Evolutionary conservation across 2,888 invertebrate species (phyloP).

Genomic region (Sepiola atlantica): DNA sequence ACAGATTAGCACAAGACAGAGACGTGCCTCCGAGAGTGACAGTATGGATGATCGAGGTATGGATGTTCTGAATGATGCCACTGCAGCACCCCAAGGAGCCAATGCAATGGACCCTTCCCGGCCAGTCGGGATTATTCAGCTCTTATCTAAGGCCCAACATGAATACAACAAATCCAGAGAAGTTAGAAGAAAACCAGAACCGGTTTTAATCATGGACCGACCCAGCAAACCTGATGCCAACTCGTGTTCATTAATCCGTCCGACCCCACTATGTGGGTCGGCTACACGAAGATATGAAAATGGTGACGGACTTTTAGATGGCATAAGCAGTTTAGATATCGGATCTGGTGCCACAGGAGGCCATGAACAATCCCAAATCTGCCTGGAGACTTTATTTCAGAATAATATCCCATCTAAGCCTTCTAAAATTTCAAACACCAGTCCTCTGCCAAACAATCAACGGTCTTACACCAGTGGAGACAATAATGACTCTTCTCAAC

Average conservation of each 20-base stretch:
- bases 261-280: slow-evolving; percentile 55
- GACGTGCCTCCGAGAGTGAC: slow-evolving; percentile 66
- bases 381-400: slow-evolving; percentile 66
- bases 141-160: slow-evolving; percentile 92
- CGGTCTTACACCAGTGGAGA: slow-evolving; percentile 51
- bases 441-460: slow-evolving; percentile 34
- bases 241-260: slow-evolving; percentile 58
- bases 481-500: slow-evolving; percentile 45
- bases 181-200: slow-evolving; percentile 55
- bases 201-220: slow-evolving; percentile 69
- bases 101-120: not conserved
- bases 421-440: slow-evolving; percentile 47
- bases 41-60: slow-evolving; percentile 52
- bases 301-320: slow-evolving; percentile 36
- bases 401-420: slow-evolving; percentile 62
- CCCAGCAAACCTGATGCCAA: slow-evolving; percentile 67
- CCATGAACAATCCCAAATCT: slow-evolving; percentile 60
- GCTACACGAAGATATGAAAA: slow-evolving; percentile 48
- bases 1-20: slow-evolving; percentile 50
- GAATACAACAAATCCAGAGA: slow-evolving; percentile 81
- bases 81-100: not conserved
- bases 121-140: slow-evolving; percentile 80
- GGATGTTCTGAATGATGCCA: not conserved
- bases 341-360: slow-evolving; percentile 47
- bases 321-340: not conserved